These are phyloP conservation scores for Hoplostethus atlanticus DNA, from an alignment of 2,797 vertebrate genomes.

Conservation along the genomic window DNA sequence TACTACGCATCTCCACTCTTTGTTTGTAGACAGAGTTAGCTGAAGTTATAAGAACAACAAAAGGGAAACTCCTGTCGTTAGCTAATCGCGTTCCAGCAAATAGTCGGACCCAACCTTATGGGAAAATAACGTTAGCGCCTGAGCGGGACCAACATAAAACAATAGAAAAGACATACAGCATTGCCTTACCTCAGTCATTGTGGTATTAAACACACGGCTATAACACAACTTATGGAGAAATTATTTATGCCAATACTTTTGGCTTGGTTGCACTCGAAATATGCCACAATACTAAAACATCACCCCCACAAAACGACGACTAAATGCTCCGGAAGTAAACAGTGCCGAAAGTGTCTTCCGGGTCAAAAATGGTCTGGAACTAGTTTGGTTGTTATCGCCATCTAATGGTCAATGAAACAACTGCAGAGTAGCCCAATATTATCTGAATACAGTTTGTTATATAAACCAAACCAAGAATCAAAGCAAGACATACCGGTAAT, in stretches of 20 bases:
- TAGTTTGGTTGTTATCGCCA: conserved; percentile 6
- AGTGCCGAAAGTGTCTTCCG: neutral
- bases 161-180: rapidly evolving
- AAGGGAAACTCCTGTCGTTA: neutral
- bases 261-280: neutral
- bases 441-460: neutral
- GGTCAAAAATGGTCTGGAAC: neutral
- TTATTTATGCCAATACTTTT: no score
- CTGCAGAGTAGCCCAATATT: neutral
- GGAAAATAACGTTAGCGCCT: neutral
- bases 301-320: neutral
- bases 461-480: neutral
- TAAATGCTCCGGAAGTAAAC: conserved; percentile 65
- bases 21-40: no score
- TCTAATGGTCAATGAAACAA: neutral
- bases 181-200: conserved; percentile 78
- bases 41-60: no score
- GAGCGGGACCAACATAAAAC: conserved; percentile 9
- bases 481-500: neutral
- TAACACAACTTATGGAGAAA: rapidly evolving
- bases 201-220: neutral
- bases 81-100: conserved; percentile 19
- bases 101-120: conserved; percentile 44
- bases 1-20: neutral
- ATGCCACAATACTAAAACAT: conserved; percentile 27